Base-by-base conservation (phyloP, 1,140 invertebrate species). In the Bombus confusus region DNA sequence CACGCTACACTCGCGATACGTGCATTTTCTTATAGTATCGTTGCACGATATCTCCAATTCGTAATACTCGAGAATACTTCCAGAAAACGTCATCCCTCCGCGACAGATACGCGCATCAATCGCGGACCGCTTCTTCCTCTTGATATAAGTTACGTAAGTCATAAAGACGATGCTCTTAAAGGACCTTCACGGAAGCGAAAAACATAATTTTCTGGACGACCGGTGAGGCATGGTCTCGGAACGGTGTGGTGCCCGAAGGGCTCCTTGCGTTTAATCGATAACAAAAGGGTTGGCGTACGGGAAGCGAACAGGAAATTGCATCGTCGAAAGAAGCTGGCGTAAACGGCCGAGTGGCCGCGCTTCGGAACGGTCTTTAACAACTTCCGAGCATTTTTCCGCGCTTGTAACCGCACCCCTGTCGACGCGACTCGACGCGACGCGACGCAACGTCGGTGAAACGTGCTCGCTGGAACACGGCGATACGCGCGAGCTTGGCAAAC, bases 321-420 rank as follows among this genome's bases (percentile, higher is more conserved):
- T 80, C 71, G 28, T 85, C n/a, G 78, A 74, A 73, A 64, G 78
- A 52, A 89, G 69, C 47, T 15, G 77, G n/a, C 75, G 71, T 66
- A 34, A 79, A 57, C 43, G 31, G 31, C 1, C 74, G 28, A 75
- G 72, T 52, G 28, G 75, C 41, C 43, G 69, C 62, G 47, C 39
- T 75, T 78, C 52, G 80, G n/a, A 80, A 71, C 47, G 80, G 47
- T 34, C 80, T 79, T 83, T 80, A 78, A 84, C 80, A 66, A 90
- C 89, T 87, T 87, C 80, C 82, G 62, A 82, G 86, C 82, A n/a
- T 87, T 91, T 66, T 83, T 69, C 68, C 68, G 18, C 34, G 28
- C 37, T 31, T 72, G 2, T 41, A 41, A 41, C 69, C 1, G 4
- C 1, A 25, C 37, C 28, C 37, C 69, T 25, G 0, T 3, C 9